Evolutionary conservation across 2,113 vertebrate species (phyloP).

Genomic region (Macheiramphus alcinus): DNA sequence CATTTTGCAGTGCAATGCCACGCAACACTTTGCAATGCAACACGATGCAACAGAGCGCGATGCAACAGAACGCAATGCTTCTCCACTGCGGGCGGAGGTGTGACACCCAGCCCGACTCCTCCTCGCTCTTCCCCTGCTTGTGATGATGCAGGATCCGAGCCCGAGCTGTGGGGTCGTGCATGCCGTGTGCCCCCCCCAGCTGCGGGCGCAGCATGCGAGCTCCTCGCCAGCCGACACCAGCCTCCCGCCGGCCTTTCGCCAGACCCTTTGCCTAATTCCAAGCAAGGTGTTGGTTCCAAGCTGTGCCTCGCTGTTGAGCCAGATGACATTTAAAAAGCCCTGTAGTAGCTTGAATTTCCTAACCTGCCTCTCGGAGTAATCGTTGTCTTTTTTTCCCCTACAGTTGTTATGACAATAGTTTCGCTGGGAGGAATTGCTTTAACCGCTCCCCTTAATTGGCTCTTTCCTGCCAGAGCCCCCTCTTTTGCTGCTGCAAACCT

Average conservation of each 20-base stretch:
- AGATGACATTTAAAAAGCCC: background rate
- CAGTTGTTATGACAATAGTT: background rate
- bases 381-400: background rate
- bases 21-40: no score
- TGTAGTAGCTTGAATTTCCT: background rate
- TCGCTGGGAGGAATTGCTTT: background rate
- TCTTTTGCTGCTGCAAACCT: background rate
- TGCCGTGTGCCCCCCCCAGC: background rate
- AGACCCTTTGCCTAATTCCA: background rate
- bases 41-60: fast-evolving
- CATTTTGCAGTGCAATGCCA: background rate
- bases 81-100: background rate
- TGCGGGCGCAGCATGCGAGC: no score
- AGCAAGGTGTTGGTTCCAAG: background rate
- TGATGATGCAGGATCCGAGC: background rate
- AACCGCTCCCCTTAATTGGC: background rate
- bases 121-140: background rate
- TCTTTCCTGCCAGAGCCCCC: background rate
- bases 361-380: background rate
- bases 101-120: background rate
- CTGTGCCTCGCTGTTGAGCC: background rate
- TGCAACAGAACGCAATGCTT: fast-evolving
- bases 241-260: fast-evolving
- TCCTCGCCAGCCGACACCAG: no score
- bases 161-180: fast-evolving